These are phyloP conservation scores for Oligia strigilis DNA, from an alignment of 2,888 invertebrate genomes.

Conservation along the genomic window DNA sequence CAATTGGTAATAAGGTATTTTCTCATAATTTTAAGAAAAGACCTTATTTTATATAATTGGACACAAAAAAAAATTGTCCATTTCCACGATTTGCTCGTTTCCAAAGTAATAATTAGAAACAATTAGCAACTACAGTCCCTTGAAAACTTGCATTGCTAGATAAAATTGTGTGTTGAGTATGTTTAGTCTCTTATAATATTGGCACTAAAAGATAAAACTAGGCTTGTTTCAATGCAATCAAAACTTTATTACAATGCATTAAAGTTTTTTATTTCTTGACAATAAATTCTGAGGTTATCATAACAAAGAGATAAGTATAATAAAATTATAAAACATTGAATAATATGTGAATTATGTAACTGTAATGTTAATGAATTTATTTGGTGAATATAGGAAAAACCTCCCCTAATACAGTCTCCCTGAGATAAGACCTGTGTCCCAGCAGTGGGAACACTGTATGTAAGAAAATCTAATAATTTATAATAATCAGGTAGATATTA, in stretches of 20 bases:
- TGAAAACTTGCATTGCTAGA: slow-evolving; percentile 2
- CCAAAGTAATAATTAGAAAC: neutral
- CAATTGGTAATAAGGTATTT: too few species aligned
- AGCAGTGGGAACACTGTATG: neutral
- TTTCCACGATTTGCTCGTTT: neutral
- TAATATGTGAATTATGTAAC: neutral
- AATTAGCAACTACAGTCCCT: neutral
- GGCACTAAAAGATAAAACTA: slow-evolving; percentile 10
- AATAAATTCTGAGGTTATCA: slow-evolving; percentile 44
- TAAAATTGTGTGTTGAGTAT: neutral
- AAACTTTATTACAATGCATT: slow-evolving; percentile 22
- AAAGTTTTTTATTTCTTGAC: slow-evolving; percentile 9
- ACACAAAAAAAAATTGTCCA: too few species aligned
- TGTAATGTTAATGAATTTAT: neutral
- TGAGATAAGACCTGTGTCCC: neutral
- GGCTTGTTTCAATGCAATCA: slow-evolving; percentile 7
- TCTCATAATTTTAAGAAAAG: too few species aligned
- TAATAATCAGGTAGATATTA: neutral
- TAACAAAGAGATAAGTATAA: slow-evolving; percentile 1
- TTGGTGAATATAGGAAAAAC: neutral
- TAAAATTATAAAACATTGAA: neutral
- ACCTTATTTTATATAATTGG: neutral
- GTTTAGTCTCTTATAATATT: neutral
- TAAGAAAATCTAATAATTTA: neutral
- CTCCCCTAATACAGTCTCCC: neutral